Evolutionary conservation across 2,113 vertebrate species (phyloP).

Genomic region (Oceanites oceanicus): DNA sequence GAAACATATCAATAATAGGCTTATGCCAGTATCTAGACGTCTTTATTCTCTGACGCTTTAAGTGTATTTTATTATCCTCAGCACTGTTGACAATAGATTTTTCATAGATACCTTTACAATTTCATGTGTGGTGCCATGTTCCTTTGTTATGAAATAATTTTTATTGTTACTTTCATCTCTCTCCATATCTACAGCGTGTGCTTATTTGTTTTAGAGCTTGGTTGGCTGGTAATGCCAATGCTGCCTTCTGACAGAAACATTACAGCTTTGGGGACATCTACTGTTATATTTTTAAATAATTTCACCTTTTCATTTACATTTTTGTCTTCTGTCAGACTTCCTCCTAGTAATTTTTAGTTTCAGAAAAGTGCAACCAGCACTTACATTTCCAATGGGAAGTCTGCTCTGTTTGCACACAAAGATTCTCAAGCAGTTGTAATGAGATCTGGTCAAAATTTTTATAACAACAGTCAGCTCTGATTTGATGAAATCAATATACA

Average conservation of each 20-base stretch:
- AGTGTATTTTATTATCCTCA: neutral
- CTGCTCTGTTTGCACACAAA: neutral
- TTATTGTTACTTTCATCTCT: neutral
- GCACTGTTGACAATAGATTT: neutral
- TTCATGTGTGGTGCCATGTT: neutral
- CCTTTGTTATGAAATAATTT: neutral
- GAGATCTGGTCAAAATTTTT: neutral
- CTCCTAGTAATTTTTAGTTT: neutral
- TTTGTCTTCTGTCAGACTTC: neutral
- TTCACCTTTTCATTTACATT: neutral
- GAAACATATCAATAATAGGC: neutral
- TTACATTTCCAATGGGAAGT: neutral
- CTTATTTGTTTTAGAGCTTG: neutral
- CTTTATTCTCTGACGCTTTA: neutral
- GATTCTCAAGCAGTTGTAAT: neutral
- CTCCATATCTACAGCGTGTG: neutral
- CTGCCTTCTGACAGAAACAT: neutral
- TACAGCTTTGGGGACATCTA: neutral
- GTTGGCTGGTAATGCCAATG: neutral
- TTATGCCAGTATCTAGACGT: neutral
- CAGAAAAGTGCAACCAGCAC: neutral
- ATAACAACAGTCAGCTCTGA: neutral
- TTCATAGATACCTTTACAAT: neutral
- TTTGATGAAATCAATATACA: neutral
- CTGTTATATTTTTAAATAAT: neutral